These are phyloP conservation scores for Dexiosoma caninum DNA, from an alignment of 2,888 invertebrate species.

Conservation along the genomic window DNA sequence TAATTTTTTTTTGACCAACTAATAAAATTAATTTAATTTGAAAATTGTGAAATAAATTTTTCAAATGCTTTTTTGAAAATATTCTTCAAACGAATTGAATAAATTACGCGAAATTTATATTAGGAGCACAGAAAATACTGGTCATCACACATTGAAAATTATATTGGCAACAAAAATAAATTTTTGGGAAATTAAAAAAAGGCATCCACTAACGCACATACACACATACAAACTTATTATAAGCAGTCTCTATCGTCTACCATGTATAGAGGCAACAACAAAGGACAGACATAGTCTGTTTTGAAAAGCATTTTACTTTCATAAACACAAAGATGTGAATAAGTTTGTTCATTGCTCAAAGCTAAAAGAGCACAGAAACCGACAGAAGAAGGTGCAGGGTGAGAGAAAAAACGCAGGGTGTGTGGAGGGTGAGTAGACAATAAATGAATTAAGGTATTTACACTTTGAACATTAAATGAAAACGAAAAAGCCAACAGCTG, in stretches of 20 bases:
- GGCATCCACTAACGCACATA: conserved; percentile 8
- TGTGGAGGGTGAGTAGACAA: conserved; percentile 1
- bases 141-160: conserved; percentile 45
- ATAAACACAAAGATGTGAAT: not conserved
- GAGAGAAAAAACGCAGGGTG: not conserved
- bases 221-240: not conserved
- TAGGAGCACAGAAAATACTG: conserved; percentile 69
- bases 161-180: conserved; percentile 41
- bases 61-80: not conserved
- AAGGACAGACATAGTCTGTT: conserved; percentile 8
- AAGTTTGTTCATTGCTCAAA: conserved; percentile 32
- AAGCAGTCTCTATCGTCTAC: not conserved
- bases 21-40: not conserved
- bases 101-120: conserved; percentile 75
- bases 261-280: not conserved
- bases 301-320: conserved; percentile 37
- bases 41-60: not conserved
- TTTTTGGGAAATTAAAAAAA: conserved; percentile 48
- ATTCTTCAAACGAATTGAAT: conserved; percentile 72
- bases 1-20: not conserved
- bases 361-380: conserved; percentile 22
- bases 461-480: conserved; percentile 38
- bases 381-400: not conserved
- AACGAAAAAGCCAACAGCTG: conserved; percentile 60
- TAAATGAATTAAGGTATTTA: not conserved